Percentiles rank a stretch among this genome's conserved stretches.
phyloP scores from a whole-genome alignment of 2,888 invertebrate species.

The Lydus trimaculatus region DNA sequence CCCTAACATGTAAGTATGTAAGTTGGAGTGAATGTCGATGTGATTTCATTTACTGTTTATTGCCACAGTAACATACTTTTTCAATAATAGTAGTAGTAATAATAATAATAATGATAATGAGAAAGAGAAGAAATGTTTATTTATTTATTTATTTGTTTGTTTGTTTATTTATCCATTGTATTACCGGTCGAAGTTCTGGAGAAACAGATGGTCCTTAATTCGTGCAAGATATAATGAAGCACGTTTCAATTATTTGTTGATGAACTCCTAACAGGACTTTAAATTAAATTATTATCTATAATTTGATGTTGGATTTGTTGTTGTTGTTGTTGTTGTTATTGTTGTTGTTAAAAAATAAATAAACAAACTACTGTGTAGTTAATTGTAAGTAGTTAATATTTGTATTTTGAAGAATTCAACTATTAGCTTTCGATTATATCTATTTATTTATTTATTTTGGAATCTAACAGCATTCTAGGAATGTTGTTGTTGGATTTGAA shows the following conservation, averaged over 20 bases:
- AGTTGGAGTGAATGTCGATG: constrained; percentile 24
- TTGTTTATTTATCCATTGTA: too few species aligned
- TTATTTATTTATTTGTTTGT: too few species aligned
- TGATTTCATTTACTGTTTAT: constrained; percentile 24
- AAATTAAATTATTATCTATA: neutral
- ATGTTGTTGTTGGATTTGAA: neutral
- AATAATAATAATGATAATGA: too few species aligned
- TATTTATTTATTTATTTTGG: neutral
- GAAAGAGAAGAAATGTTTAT: too few species aligned
- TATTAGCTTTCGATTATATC: neutral
- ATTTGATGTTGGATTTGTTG: neutral
- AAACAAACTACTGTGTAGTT: too few species aligned
- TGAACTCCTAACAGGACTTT: neutral
- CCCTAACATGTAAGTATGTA: neutral
- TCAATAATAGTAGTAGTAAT: neutral
- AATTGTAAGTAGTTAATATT: neutral
- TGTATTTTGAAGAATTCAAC: neutral
- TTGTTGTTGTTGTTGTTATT: too few species aligned
- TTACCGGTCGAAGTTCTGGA: too few species aligned
- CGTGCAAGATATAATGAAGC: neutral
- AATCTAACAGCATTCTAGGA: neutral
- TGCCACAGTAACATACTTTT: constrained; percentile 33
- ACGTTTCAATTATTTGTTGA: neutral
- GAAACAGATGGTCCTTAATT: neutral
- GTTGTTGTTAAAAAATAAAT: too few species aligned